Evolutionary conservation across 1,140 invertebrate genomes (phyloP), one percentile per base, ranked within the genome.

Genomic region (Pentalonia nigronervosa): DNA sequence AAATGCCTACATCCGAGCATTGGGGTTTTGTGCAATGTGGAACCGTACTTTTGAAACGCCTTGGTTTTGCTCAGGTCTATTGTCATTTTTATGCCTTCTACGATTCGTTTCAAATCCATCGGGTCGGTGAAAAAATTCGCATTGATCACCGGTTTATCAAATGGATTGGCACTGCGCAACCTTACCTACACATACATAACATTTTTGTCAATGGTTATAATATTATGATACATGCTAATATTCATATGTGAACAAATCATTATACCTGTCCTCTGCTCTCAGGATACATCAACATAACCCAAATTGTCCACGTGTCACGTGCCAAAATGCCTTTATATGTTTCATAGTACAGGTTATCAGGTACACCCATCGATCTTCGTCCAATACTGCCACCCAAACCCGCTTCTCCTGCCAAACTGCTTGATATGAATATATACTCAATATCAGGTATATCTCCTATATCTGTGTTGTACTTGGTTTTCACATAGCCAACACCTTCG

Each of bases 81-180:
- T 0, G 94, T 95, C 76, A 95, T 96, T 95, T 97, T 96, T 45
- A 98, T 96, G 84, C 97, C 97, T 95, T 97, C 96, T 21, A 97
- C 96, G 95, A 98, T 96, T 1, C 96, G 96, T 21, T 95, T 95
- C 6, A 98, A 94, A 95, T 98, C 97, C 17, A 96, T 95, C 2
- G 96, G 95, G 94, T 97, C 95, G 30, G 96, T 95, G 94, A 98
- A 97, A 94, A 98, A 98, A 95, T 98, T 98, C 1, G 97, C 96
- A 53, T 97, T 95, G 94, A 99, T 96, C 86, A 96, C 95, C 0
- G 98, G 98, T 95, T 96, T 96, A 53, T 97, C 96, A 1, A 96
- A 95, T 0, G 98, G 98, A 96, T 98, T 96, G 20, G 95, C 95
- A 84, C 96, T 97, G 89, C 96, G 96, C 20, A 98, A 94, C 1